Percentiles rank a stretch among this genome's conserved stretches.
These are phyloP conservation scores for Nephrotoma guestfalica DNA, from an alignment of 2,888 invertebrate genomes.

Conservation along the genomic window DNA sequence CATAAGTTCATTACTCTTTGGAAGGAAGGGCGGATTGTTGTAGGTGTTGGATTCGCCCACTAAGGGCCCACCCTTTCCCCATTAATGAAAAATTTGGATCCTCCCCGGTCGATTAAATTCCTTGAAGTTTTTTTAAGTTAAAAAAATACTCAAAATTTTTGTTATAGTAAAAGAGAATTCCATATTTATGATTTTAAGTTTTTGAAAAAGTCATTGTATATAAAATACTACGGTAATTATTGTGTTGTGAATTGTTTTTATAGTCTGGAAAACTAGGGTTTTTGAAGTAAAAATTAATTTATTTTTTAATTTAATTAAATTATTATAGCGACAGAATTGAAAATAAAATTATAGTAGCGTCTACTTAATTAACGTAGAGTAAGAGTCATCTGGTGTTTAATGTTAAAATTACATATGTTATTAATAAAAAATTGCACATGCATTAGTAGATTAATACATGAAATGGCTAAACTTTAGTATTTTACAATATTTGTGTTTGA, in stretches of 20 bases:
- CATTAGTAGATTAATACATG: too few species aligned
- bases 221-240: not conserved
- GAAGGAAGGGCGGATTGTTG: conserved; percentile 71
- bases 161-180: not conserved
- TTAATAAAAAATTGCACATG: not conserved
- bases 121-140: not conserved
- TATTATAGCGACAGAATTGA: not conserved
- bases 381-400: not conserved
- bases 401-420: not conserved
- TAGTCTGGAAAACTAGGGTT: not conserved
- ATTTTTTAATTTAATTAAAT: not conserved
- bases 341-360: not conserved
- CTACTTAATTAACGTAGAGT: not conserved
- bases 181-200: not conserved
- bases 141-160: not conserved
- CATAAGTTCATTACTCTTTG: conserved; percentile 65
- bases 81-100: not conserved
- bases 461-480: too few species aligned
- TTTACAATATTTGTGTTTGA: too few species aligned
- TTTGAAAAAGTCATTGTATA: not conserved
- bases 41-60: conserved; percentile 24
- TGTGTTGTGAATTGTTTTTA: not conserved
- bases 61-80: not conserved
- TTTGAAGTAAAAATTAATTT: not conserved
- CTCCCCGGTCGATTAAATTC: not conserved